Base-by-base conservation (phyloP, 2,888 invertebrate genomes). In the Synanthedon tipuliformis region DNA sequence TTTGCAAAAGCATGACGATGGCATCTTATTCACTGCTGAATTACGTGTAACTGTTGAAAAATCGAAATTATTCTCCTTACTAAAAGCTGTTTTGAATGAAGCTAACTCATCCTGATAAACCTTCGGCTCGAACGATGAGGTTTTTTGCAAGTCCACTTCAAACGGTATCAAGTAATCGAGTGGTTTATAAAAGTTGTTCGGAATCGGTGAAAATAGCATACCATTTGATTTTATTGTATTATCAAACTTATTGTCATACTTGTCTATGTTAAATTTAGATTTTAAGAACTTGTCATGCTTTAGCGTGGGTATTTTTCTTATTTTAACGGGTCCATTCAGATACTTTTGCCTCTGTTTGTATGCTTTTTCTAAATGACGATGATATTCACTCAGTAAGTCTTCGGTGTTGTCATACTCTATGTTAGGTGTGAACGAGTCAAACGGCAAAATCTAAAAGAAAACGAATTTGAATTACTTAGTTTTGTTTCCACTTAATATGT, bases 341-440 rank as follows among this genome's bases (percentile, higher is more conserved):
- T 77, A 80, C 52, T 67, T 69, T 52, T 71, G 60, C 56, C 72
- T 71, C 58, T 85, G 81, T 56, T 80, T 81, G 51, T 83, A 78
- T 53, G 81, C 83, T 61, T 73, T 85, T 49, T 86, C 81, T 63
- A 87, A 71, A 59, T 79, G 77, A 50, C 72, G 73, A 60, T 86
- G 81, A 59, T 86, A 87, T 69, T 86, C 83, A 34, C 70, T 67
- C 56, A 86, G 58, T 49, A 87, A 71, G 59, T 80, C 76, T 57
- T 84, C 81, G 16, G 82, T 62, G 52, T 77, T 75, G 59, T 87
- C 86, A 57, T 80, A 82, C 56, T 81, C 81, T 2, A 72, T 56
- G 15, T 72, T 78, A 50, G 68, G 67, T 41, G 63, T 53, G 41
- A 73, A 40, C 15, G 62, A 60, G 54, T 77, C 72, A 34, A 73